phyloP scores from a whole-genome alignment of 2,888 invertebrate species.

The Cerastoderma edule region DNA sequence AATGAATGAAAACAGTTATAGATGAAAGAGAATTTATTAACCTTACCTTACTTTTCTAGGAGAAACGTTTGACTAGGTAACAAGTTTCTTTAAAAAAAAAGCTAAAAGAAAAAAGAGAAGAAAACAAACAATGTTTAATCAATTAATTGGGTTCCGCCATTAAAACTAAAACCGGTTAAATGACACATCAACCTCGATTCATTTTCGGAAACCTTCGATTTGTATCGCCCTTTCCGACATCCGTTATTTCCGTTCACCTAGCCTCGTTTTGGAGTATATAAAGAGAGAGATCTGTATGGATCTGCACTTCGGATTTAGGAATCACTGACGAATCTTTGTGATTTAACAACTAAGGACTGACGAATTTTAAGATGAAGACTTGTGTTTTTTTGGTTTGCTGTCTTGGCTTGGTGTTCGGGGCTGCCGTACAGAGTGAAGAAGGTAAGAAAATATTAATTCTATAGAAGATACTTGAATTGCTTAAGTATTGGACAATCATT shows the following conservation, averaged over 20 bases:
- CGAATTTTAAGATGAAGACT: not conserved
- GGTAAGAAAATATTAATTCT: not conserved
- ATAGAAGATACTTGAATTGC: not conserved
- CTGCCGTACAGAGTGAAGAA: slow-evolving; percentile 1
- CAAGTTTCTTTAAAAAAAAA: not conserved
- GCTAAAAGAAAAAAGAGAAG: not conserved
- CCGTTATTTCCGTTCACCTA: not conserved
- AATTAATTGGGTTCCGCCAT: slow-evolving; percentile 1
- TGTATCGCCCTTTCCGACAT: not conserved
- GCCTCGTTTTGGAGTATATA: slow-evolving; percentile 24
- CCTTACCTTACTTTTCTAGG: not conserved
- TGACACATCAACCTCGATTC: slow-evolving; percentile 7
- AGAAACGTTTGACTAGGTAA: not conserved
- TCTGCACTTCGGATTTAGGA: not conserved
- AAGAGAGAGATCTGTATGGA: not conserved
- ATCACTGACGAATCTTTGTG: not conserved
- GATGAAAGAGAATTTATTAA: not conserved
- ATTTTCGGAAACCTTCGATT: slow-evolving; percentile 3
- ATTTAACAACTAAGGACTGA: not conserved
- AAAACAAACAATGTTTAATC: not conserved
- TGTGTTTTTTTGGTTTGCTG: not conserved
- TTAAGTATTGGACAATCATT: not conserved
- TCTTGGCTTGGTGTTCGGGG: slow-evolving; percentile 11
- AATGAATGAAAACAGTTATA: not conserved
- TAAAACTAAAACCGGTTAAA: slow-evolving; percentile 3